These are phyloP conservation scores for Corvus cornix DNA, from an alignment of 2,113 vertebrate species.

Conservation along the genomic window DNA sequence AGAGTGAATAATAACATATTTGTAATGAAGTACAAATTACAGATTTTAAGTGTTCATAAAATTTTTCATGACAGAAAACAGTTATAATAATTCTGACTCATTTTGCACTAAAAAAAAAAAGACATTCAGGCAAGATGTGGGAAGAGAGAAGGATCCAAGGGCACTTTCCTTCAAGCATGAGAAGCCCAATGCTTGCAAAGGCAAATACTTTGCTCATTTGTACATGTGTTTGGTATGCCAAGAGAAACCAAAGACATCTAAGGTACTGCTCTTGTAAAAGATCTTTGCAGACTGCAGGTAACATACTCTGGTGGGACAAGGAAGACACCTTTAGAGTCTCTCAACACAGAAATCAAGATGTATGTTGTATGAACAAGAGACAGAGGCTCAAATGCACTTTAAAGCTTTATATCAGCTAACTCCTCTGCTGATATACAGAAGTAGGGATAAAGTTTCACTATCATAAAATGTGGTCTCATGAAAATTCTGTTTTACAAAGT, in stretches of 20 bases:
- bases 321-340: neutral
- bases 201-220: neutral
- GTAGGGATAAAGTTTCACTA: neutral
- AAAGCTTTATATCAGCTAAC: neutral
- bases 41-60: neutral
- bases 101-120: neutral
- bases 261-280: neutral
- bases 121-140: neutral
- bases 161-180: neutral
- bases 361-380: neutral
- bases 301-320: neutral
- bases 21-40: neutral
- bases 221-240: neutral
- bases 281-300: neutral
- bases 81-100: neutral
- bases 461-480: neutral
- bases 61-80: neutral
- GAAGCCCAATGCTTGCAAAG: neutral
- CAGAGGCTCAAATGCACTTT: neutral
- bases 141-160: neutral
- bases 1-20: neutral
- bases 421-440: neutral
- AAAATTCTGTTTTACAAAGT: neutral
- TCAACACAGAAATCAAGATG: neutral
- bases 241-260: neutral